These are phyloP conservation scores for Meloidogyne floridensis DNA, from an alignment of 1,140 invertebrate species.

Conservation along the genomic window DNA sequence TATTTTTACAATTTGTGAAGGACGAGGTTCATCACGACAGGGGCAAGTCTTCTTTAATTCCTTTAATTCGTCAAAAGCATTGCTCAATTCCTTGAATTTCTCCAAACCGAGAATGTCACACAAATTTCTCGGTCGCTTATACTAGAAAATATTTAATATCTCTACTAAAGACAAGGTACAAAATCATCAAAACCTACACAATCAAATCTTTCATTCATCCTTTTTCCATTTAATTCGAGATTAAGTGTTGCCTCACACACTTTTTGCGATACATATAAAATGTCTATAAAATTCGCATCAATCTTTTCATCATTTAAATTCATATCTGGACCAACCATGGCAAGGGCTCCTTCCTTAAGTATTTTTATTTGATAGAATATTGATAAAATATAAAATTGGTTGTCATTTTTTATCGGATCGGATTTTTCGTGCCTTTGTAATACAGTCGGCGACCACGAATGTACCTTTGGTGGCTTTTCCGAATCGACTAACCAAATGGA, in stretches of 20 bases:
- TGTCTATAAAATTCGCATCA: not conserved
- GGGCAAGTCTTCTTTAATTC: not conserved
- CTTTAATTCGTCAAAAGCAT: not conserved
- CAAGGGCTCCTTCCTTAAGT: not conserved
- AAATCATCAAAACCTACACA: not conserved
- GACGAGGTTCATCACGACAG: not conserved
- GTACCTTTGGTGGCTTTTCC: too few species aligned
- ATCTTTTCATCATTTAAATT: not conserved
- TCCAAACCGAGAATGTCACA: not conserved
- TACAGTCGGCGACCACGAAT: too few species aligned
- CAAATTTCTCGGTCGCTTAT: not conserved
- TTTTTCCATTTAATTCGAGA: not conserved
- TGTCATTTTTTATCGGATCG: too few species aligned
- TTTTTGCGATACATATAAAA: not conserved
- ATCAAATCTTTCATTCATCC: not conserved
- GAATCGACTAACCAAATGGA: too few species aligned
- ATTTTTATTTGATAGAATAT: too few species aligned
- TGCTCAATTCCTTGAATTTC: not conserved
- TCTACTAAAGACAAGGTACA: not conserved
- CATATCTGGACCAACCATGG: not conserved
- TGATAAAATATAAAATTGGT: too few species aligned
- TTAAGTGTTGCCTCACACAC: not conserved
- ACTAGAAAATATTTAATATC: not conserved
- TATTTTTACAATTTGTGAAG: not conserved
- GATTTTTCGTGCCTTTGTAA: too few species aligned